Base-by-base conservation (phyloP, 2,113 vertebrate genomes). In the Syngnathus typhle region DNA sequence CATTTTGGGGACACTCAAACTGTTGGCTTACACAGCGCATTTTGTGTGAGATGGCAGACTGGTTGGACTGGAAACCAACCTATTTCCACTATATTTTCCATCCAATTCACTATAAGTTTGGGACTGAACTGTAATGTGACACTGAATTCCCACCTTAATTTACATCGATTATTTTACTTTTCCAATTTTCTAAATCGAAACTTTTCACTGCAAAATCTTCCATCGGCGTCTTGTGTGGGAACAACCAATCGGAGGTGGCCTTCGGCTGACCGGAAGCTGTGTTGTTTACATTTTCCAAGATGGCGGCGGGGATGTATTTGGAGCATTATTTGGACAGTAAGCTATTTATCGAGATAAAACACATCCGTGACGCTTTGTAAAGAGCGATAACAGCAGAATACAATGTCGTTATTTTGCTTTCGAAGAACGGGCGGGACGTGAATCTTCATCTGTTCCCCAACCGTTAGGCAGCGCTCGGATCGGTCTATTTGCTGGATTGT, bases 321-420 rank as follows among this genome's bases (percentile, higher is more conserved):
- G 91, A 92, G 72, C 91, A 92, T 82, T 92, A 92, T 84, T 83
- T 92, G 77, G 91, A 92, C 79, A 92, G 91, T 92, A 87, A 86
- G 91, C 75, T 49, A 27, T 61, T 60, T 65, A 44, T 54, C 37
- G 12, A 44, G 13, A 5, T 71, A 1, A 18, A n/a, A 44, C 1
- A 7, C 11, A 3, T 10, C 39, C 1, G 8, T 27, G 37, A 23
- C 21, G 2, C 32, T 19, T 39, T 36, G 1, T 0, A 1, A 15
- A 1, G 0, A 0, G 0, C 1, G 12, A 7, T 10, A 2, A 1
- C 38, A 16, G 0, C 10, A 36, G 38, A 1, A 32, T 10, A 6
- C 0, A 7, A 44, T 7, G 4, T 2, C 47, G 21, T 60, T 0
- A 0, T 5, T 55, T 10, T 51, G 9, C 13, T 12, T 3, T 7